phyloP scores from a whole-genome alignment of 1,140 invertebrate species.

The Popillia japonica region DNA sequence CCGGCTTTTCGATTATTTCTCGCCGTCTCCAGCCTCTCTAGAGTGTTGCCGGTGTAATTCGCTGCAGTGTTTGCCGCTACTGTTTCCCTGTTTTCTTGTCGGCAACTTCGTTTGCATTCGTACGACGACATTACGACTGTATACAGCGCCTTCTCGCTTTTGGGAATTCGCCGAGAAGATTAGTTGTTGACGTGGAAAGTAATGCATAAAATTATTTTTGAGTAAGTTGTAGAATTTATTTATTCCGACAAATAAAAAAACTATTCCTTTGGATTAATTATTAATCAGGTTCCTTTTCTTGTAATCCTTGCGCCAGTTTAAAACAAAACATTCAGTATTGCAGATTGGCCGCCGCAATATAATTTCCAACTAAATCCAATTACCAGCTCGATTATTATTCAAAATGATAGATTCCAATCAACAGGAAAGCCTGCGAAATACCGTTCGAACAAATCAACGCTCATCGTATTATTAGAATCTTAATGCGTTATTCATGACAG shows the following conservation, averaged over 20 bases:
- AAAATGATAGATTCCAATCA: conserved; percentile 22
- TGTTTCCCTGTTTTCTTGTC: background rate
- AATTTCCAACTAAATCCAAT: background rate
- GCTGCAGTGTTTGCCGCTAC: background rate
- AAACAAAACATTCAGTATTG: too few species aligned
- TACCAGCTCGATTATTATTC: background rate
- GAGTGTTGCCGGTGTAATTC: background rate
- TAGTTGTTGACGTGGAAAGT: too few species aligned
- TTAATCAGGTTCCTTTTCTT: too few species aligned
- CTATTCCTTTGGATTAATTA: too few species aligned
- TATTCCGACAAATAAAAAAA: too few species aligned
- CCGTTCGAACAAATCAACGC: conserved; percentile 24
- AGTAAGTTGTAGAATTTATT: too few species aligned
- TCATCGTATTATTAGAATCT: conserved; percentile 31
- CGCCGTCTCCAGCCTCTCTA: background rate
- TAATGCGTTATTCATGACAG: conserved; percentile 33
- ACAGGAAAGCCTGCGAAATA: conserved; percentile 7
- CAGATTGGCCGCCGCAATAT: too few species aligned
- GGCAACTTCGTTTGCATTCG: background rate
- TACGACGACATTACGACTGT: too few species aligned
- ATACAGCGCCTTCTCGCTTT: too few species aligned
- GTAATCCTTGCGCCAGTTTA: too few species aligned
- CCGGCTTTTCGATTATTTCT: background rate
- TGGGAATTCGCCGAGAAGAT: too few species aligned
- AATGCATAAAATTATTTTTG: too few species aligned